Conservation (phyloP, 2,888 invertebrate genomes). For the Sarcophaga caerulescens region DNA sequence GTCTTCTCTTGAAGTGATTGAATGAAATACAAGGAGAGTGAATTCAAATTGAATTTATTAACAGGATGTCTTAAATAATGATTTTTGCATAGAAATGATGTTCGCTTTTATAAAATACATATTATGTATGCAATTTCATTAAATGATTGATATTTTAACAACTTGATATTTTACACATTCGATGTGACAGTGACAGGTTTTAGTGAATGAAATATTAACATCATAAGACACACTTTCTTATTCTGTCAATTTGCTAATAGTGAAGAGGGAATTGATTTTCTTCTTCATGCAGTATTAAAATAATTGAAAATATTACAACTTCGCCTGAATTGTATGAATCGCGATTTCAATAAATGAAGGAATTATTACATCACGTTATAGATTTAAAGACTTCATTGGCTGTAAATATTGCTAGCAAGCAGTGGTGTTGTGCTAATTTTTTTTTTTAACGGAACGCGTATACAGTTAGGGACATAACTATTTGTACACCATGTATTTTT, state of each 20-base stretch:
- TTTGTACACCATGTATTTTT: too few relatives aligned
- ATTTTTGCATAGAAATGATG: constrained; percentile 13
- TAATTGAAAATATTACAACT: too few relatives aligned
- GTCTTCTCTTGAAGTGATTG: constrained; percentile 41
- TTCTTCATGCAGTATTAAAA: too few relatives aligned
- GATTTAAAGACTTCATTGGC: too few relatives aligned
- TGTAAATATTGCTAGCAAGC: too few relatives aligned
- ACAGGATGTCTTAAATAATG: constrained; percentile 55
- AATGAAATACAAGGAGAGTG: constrained; percentile 9
- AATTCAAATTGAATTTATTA: constrained; percentile 46
- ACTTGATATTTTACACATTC: neutral
- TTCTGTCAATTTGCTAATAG: neutral
- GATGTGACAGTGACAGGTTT: neutral
- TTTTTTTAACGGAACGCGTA: too few relatives aligned
- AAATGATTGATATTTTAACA: neutral
- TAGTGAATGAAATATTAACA: neutral
- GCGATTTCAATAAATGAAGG: too few relatives aligned
- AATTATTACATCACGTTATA: too few relatives aligned
- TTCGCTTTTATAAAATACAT: neutral
- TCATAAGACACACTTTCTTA: neutral
- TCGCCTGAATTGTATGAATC: too few relatives aligned
- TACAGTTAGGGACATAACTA: too few relatives aligned
- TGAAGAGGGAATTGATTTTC: too few relatives aligned
- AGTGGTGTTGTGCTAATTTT: too few relatives aligned
- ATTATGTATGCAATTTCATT: neutral